These are phyloP conservation scores for Spilarctia lutea DNA, from an alignment of 2,888 invertebrate species.

Conservation along the genomic window DNA sequence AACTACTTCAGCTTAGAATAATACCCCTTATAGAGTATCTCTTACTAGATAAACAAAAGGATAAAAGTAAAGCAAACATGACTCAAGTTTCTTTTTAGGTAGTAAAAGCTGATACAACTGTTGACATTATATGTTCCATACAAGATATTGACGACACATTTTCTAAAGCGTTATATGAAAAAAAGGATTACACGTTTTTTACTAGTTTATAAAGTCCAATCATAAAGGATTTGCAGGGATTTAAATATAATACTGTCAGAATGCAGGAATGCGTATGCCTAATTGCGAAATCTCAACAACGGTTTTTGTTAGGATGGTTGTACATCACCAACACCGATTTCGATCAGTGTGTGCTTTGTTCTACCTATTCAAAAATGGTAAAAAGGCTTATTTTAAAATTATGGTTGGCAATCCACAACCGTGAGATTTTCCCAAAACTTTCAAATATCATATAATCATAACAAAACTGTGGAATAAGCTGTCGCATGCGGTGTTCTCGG, in stretches of 20 bases:
- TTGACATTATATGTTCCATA: not conserved
- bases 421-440: too few relatives aligned
- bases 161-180: not conserved
- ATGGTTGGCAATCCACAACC: too few relatives aligned
- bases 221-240: not conserved
- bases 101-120: slow-evolving; percentile 11
- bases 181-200: not conserved
- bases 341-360: not conserved
- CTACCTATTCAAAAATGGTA: not conserved
- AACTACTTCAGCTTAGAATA: not conserved
- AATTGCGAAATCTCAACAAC: not conserved
- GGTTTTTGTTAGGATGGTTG: not conserved
- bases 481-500: too few relatives aligned
- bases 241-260: not conserved
- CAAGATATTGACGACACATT: not conserved
- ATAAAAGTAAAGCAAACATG: slow-evolving; percentile 24
- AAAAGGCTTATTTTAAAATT: too few relatives aligned
- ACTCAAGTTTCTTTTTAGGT: slow-evolving; percentile 5
- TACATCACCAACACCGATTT: not conserved
- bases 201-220: not conserved
- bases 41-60: slow-evolving; percentile 19
- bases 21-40: not conserved
- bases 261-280: not conserved
- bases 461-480: too few relatives aligned
- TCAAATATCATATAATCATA: too few relatives aligned